Evolutionary conservation across 2,113 vertebrate genomes (phyloP), one percentile per base, ranked within the genome.

Genomic region (Ochotona princeps): DNA sequence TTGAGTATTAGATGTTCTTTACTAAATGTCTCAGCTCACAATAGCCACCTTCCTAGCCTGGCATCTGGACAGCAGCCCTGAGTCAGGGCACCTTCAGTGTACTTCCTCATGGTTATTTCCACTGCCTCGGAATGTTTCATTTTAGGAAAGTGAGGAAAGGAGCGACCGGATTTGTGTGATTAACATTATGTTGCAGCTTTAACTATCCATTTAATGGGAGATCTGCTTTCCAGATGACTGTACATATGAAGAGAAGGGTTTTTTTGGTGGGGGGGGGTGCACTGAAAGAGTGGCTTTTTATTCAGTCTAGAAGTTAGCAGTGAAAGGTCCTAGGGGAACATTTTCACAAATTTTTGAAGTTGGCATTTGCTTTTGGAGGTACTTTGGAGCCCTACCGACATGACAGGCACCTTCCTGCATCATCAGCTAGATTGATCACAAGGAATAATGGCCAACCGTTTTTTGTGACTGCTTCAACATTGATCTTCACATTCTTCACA

Each of bases 191-290:
- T 54, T 69, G 12, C 13, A 28, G 61, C 70, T 82, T 72, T 90
- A 91, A 88, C 86, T 35, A 65, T 80, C 66, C 1, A 0, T 81
- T 87, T 93, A 84, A 65, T 67, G 76, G 72, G 75, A 87, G 69
- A 74, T 94, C 94, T 96, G 96, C 90, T 92, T 87, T 95, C 95
- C 96, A 95, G 89, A 96, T 95, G 93, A 94, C 25, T 28, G n/a
- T 63, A 18, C 38, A 65, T 89, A 63, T 60, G 63, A 91, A 72
- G 67, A 94, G 89, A 91, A 35, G 7, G 38, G 44, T 28, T 32
- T 28, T 35, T 28, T 15, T 54, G 30, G 32, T 57, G 12, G 11
- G 44, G 21, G 8, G 67, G 49, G 65, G 28, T 35, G 44, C 38
- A 89, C 93, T 79, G 49, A 79, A 76, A 93, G 87, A 72, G 51